Percentiles rank a stretch among this genome's conserved stretches.
These are phyloP conservation scores for Dasypolia templi DNA, from an alignment of 2,888 invertebrate species.

Conservation along the genomic window DNA sequence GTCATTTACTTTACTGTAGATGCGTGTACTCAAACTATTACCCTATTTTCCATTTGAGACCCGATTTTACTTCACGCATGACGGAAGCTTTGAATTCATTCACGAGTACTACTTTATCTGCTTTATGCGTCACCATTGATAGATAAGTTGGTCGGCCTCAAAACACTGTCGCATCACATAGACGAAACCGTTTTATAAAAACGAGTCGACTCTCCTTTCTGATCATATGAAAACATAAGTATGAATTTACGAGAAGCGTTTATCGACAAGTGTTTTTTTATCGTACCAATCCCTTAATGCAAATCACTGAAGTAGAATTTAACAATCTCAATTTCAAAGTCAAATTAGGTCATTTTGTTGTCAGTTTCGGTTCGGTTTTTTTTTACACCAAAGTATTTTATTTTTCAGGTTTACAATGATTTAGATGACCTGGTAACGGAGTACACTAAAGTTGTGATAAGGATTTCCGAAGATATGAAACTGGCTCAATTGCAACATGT, in stretches of 20 bases:
- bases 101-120: neutral
- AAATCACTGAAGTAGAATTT: neutral
- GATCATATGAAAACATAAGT: neutral
- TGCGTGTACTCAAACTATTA: constrained; percentile 18
- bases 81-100: neutral
- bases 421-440: constrained; percentile 91
- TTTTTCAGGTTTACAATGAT: constrained; percentile 91
- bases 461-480: constrained; percentile 93
- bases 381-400: neutral
- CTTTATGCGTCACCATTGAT: neutral
- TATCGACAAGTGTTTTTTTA: constrained; percentile 4
- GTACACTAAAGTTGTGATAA: constrained; percentile 91
- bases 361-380: neutral
- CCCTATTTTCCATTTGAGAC: constrained; percentile 2
- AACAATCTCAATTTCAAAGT: too few relatives aligned
- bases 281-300: neutral
- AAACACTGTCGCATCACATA: neutral
- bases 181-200: neutral
- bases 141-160: neutral
- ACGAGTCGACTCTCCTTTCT: neutral
- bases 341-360: neutral
- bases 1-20: neutral
- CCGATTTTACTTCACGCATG: neutral
- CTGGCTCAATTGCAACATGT: constrained; percentile 67
- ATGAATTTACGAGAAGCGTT: neutral